Conservation (phyloP, 2,113 vertebrate species). For the Mystacornis crossleyi region DNA sequence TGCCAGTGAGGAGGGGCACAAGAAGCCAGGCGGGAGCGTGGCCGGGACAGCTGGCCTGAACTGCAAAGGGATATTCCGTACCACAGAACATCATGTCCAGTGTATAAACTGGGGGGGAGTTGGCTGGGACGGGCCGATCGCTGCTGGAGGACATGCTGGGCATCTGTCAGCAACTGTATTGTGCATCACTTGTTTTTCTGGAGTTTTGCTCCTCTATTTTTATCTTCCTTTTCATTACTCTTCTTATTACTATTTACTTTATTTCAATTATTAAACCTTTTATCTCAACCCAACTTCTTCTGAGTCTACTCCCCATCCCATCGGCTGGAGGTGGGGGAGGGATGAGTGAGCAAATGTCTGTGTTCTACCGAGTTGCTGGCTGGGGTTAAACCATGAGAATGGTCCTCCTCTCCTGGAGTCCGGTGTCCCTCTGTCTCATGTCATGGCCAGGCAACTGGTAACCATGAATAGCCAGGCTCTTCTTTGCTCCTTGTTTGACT, state of each 20-base stretch:
- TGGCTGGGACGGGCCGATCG: fast-evolving
- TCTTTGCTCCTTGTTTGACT: neutral
- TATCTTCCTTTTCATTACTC: neutral
- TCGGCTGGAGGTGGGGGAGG: neutral
- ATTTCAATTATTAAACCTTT: neutral
- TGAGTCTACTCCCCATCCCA: neutral
- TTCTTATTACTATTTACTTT: neutral
- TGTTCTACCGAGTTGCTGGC: neutral
- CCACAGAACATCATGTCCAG: fast-evolving
- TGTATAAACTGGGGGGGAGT: neutral
- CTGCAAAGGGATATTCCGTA: neutral
- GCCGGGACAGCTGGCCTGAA: neutral
- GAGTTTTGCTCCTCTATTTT: neutral
- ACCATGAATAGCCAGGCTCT: neutral
- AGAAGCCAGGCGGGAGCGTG: neutral
- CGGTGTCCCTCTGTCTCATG: neutral
- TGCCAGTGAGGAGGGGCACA: neutral
- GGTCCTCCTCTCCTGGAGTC: neutral
- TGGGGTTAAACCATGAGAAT: neutral
- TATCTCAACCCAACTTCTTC: neutral
- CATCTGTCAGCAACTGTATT: neutral
- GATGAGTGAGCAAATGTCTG: neutral
- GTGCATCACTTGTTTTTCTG: neutral
- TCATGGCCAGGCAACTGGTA: neutral
- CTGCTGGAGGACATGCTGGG: fast-evolving